These are phyloP conservation scores for Drosophila neonasuta DNA, from an alignment of 2,888 invertebrate genomes.

Conservation along the genomic window DNA sequence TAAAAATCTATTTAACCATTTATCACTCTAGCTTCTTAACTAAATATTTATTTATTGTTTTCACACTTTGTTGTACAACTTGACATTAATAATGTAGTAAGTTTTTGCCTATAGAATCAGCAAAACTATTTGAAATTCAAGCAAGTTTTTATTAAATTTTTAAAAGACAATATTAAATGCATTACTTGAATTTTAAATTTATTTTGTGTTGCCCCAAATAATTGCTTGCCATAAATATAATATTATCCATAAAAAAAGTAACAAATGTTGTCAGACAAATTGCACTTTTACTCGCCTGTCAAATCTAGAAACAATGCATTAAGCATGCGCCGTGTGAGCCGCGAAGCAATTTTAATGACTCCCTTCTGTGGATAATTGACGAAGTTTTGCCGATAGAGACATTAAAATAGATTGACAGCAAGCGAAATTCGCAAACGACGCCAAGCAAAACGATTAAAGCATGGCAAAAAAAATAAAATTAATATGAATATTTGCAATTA, in stretches of 20 bases:
- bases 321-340: conserved; percentile 47
- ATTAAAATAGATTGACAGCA: conserved; percentile 37
- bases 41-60: neutral
- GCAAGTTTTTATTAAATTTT: too few species aligned
- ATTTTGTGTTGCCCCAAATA: neutral
- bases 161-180: neutral
- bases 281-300: conserved; percentile 60
- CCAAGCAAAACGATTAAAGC: conserved; percentile 36
- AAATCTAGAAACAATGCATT: conserved; percentile 41
- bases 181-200: neutral
- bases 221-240: conserved; percentile 30
- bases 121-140: too few species aligned
- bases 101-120: too few species aligned
- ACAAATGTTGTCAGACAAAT: conserved; percentile 36
- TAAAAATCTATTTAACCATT: neutral
- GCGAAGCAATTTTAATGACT: conserved; percentile 66
- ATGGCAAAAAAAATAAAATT: conserved; percentile 38
- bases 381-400: conserved; percentile 45
- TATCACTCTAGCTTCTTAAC: neutral
- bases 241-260: neutral
- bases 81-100: too few species aligned
- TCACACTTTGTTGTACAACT: neutral
- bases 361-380: conserved; percentile 22
- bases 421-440: conserved; percentile 18
- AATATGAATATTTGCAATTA: conserved; percentile 47